These are phyloP conservation scores for Xanthorhoe designata DNA, from an alignment of 2,888 invertebrate species.

Conservation along the genomic window DNA sequence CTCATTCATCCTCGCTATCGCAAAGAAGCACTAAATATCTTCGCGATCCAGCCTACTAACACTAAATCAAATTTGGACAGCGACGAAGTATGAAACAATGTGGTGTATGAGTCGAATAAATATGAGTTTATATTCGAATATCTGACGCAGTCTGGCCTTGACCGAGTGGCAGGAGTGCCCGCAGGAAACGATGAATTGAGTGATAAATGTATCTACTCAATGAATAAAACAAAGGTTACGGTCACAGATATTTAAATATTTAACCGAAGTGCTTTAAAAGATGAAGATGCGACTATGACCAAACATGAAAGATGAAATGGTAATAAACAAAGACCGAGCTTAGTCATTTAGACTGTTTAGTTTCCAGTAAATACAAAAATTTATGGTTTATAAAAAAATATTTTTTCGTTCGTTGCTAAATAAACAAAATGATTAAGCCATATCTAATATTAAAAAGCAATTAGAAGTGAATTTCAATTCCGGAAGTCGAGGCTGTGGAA, in stretches of 20 bases:
- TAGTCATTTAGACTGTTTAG: too few species aligned
- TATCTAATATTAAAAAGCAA: constrained; percentile 6
- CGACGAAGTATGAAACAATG: constrained; percentile 34
- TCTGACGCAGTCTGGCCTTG: constrained; percentile 40
- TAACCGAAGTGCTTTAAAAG: not conserved
- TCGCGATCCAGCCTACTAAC: constrained; percentile 8
- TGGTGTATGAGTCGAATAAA: constrained; percentile 27
- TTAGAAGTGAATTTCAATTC: not conserved
- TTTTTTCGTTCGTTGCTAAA: too few species aligned
- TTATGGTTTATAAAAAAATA: too few species aligned
- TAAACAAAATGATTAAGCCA: not conserved
- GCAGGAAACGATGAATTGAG: constrained; percentile 34
- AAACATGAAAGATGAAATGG: not conserved
- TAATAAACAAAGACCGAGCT: not conserved
- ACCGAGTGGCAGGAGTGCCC: constrained; percentile 38
- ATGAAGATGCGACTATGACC: not conserved
- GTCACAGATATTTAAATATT: constrained; percentile 18
- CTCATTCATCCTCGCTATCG: not conserved
- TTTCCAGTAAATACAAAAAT: too few species aligned
- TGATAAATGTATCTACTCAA: constrained; percentile 20
- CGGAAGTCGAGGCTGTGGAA: constrained; percentile 4
- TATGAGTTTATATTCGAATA: constrained; percentile 34
- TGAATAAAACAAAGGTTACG: constrained; percentile 25
- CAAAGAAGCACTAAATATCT: not conserved
- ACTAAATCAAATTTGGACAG: constrained; percentile 23